phyloP scores from a whole-genome alignment of 2,888 invertebrate species.

The Scaptomyza polygonia region DNA sequence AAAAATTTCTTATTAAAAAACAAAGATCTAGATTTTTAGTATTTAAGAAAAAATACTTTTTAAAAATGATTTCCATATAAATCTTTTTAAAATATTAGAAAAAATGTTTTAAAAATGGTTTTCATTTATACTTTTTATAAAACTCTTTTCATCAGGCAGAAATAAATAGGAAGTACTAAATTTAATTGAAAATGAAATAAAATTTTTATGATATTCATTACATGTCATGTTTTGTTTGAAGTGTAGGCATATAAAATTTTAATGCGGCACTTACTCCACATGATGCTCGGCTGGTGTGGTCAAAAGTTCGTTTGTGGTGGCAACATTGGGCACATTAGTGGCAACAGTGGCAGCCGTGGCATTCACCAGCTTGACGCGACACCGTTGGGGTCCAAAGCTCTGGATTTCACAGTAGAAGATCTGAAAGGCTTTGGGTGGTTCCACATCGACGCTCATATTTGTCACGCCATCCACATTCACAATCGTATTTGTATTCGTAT shows the following conservation, averaged over 20 bases:
- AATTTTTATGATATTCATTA: too few relatives aligned
- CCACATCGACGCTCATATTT: slow-evolving; percentile 77
- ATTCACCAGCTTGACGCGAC: slow-evolving; percentile 86
- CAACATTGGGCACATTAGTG: slow-evolving; percentile 2
- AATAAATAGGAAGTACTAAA: too few relatives aligned
- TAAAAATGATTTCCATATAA: too few relatives aligned
- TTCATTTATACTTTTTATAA: too few relatives aligned
- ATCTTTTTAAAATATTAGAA: too few relatives aligned
- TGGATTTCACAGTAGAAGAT: slow-evolving; percentile 92
- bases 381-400: slow-evolving; percentile 91
- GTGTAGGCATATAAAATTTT: background rate
- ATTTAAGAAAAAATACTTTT: too few relatives aligned
- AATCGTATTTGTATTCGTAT: slow-evolving; percentile 16
- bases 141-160: too few relatives aligned
- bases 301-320: slow-evolving; percentile 32
- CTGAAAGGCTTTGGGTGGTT: slow-evolving; percentile 87
- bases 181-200: too few relatives aligned
- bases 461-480: slow-evolving; percentile 60
- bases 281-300: slow-evolving; percentile 16
- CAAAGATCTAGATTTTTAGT: too few relatives aligned
- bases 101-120: too few relatives aligned
- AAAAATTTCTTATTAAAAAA: too few relatives aligned
- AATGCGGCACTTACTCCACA: slow-evolving; percentile 36
- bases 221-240: too few relatives aligned
- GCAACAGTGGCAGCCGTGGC: slow-evolving; percentile 34